Base-by-base conservation (phyloP, 2,888 invertebrate species). In the Lutraria lutraria region DNA sequence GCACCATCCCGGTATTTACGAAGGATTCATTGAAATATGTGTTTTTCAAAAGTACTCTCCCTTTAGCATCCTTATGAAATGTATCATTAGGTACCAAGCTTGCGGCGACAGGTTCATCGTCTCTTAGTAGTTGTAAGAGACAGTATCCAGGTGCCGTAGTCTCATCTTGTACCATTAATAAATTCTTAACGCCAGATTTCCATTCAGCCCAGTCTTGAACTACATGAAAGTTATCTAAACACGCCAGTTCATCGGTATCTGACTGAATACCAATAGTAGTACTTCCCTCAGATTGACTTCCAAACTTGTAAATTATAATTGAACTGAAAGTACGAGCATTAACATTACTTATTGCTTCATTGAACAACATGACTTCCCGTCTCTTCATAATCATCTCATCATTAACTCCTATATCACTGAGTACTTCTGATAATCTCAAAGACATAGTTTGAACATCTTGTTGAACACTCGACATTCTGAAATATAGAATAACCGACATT, bases 231-330 rank as follows among this genome's bases (percentile, higher is more conserved):
- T 13, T n/a, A 8, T 56, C 12, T 0, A 3, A 2, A 81, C 54
- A 29, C 1, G 29, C 0, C 54, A 81, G 81, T 29, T 0, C 29
- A 54, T 81, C 81, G 2, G 6, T 0, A 56, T 81, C 81, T 29
- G 81, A 81, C 12, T 81, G 54, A 21, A 81, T 25, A 21, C 56
- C 54, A 0, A 15, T 54, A 2, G 81, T 81, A 0, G 81, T 81
- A 21, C 54, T 81, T 6, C 81, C 81, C 31, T 81, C 81, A 15
- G 54, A 54, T 31, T 81, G 81, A 81, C 81, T 81, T 2, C 81
- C 81, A 81, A 81, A 81, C 0, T 10, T 0, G 29, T 56, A 56
- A 0, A 15, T 34, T 43, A 43, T 43, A 43, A 4, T 43, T 2
- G 43, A 43, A 43, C 8, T 43, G 43, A 8, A 8, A 2, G 8